A percentile compares a stretch with the other conserved stretches of the same genome.
These are phyloP conservation scores for Himalopsyche tibetana DNA, from an alignment of 2,888 invertebrate species.

Conservation along the genomic window DNA sequence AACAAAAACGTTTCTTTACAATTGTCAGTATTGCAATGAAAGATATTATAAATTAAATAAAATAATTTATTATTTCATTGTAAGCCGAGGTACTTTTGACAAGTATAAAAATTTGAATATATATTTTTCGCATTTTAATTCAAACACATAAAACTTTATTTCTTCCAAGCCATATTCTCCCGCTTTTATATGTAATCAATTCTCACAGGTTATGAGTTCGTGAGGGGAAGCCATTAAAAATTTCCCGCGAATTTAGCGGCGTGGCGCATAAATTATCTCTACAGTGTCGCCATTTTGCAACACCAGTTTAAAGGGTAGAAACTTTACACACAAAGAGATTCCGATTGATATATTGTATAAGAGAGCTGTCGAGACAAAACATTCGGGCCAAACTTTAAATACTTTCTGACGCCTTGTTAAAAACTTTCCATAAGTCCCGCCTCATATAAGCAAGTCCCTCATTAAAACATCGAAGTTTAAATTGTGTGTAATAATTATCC, in stretches of 20 bases:
- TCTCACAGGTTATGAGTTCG: conserved; percentile 38
- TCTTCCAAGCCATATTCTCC: neutral
- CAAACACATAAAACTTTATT: too few species aligned
- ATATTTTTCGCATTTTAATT: too few species aligned
- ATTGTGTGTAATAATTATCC: neutral
- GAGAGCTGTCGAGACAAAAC: conserved; percentile 59
- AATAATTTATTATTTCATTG: too few species aligned
- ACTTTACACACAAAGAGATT: conserved; percentile 60
- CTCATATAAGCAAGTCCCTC: conserved; percentile 40
- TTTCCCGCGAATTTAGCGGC: conserved; percentile 52
- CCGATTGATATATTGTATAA: conserved; percentile 60
- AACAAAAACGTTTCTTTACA: too few species aligned
- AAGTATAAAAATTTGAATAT: too few species aligned
- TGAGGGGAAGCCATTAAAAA: conserved; percentile 56
- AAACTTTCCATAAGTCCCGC: conserved; percentile 53
- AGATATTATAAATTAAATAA: too few species aligned
- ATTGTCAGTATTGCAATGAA: too few species aligned
- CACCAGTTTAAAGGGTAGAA: conserved; percentile 58
- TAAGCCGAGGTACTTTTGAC: too few species aligned
- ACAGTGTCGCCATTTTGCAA: conserved; percentile 47
- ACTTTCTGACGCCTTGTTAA: conserved; percentile 53
- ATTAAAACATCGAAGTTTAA: conserved; percentile 37
- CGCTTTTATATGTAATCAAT: conserved; percentile 23
- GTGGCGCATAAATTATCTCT: conserved; percentile 41
- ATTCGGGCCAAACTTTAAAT: conserved; percentile 39